Conservation (phyloP, 2,113 vertebrate species). For the Trematocara unimaculatum region DNA sequence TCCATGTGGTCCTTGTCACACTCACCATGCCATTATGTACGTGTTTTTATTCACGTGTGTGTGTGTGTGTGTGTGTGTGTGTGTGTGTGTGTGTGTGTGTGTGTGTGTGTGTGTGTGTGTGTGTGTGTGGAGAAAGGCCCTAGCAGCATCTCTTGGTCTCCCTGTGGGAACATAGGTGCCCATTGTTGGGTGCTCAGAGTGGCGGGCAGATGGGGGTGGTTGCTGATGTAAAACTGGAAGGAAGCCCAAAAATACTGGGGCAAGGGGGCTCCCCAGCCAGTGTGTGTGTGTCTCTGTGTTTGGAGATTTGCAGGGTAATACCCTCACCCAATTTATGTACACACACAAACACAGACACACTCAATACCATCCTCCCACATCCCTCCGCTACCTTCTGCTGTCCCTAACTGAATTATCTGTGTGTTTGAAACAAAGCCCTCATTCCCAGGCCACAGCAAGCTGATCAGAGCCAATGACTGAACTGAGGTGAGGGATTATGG, state of each 20-base stretch:
- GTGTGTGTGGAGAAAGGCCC: constrained; percentile 18
- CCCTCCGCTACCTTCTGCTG: background rate
- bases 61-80: background rate
- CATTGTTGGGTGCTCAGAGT: constrained; percentile 65
- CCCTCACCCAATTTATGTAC: background rate
- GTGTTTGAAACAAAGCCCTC: constrained; percentile 7
- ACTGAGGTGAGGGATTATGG: constrained; percentile 2
- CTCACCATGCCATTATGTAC: background rate
- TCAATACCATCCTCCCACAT: background rate
- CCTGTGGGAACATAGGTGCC: constrained; percentile 76
- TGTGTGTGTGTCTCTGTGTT: constrained; percentile 1
- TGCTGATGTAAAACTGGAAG: constrained; percentile 59
- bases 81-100: background rate
- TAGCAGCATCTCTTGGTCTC: constrained; percentile 44
- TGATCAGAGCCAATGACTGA: background rate
- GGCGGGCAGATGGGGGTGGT: constrained; percentile 14
- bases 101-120: background rate
- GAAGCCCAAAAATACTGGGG: constrained; percentile 66
- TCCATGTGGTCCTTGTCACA: constrained; percentile 1
- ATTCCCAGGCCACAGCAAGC: constrained; percentile 7
- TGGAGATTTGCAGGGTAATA: background rate
- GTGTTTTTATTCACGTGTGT: background rate
- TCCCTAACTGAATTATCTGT: constrained; percentile 52
- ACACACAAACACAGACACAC: background rate
- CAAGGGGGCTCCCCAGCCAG: constrained; percentile 19